Percentiles rank a stretch among this genome's conserved stretches.
phyloP scores from a whole-genome alignment of 1,140 invertebrate species.

The Mya arenaria region DNA sequence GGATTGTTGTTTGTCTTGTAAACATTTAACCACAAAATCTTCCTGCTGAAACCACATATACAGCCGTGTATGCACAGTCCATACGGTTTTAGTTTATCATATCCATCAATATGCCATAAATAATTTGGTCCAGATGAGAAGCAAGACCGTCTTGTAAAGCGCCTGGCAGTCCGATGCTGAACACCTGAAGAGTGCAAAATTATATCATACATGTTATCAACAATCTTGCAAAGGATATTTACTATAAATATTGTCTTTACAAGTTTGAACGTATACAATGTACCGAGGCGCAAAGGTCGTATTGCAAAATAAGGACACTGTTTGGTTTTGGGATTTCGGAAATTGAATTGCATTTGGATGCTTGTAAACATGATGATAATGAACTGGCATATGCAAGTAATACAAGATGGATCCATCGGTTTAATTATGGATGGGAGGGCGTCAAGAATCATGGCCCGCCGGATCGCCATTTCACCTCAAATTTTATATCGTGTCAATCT shows the following conservation, averaged over 20 bases:
- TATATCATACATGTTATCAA: conserved; percentile 1
- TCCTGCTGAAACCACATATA: conserved; percentile 12
- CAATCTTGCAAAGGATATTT: neutral
- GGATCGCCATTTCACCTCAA: neutral
- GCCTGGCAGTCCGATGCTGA: neutral
- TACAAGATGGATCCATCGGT: neutral
- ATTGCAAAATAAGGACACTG: neutral
- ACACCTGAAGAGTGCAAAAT: neutral
- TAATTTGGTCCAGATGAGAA: neutral
- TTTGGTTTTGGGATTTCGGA: neutral
- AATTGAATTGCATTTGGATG: neutral
- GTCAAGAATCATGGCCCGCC: neutral
- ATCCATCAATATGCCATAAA: neutral
- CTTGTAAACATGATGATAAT: neutral
- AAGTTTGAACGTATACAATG: neutral
- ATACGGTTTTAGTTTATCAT: conserved; percentile 22
- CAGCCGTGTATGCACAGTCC: conserved; percentile 28
- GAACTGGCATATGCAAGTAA: neutral
- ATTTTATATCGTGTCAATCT: too few species aligned
- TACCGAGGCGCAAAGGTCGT: neutral
- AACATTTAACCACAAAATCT: conserved; percentile 23
- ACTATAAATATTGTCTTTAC: neutral
- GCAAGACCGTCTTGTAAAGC: neutral
- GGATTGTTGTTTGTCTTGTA: neutral
- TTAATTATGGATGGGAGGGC: neutral